Evolutionary conservation across 2,797 vertebrate species (phyloP), one percentile per base, ranked within the genome.

Genomic region (Lacerta agilis): DNA sequence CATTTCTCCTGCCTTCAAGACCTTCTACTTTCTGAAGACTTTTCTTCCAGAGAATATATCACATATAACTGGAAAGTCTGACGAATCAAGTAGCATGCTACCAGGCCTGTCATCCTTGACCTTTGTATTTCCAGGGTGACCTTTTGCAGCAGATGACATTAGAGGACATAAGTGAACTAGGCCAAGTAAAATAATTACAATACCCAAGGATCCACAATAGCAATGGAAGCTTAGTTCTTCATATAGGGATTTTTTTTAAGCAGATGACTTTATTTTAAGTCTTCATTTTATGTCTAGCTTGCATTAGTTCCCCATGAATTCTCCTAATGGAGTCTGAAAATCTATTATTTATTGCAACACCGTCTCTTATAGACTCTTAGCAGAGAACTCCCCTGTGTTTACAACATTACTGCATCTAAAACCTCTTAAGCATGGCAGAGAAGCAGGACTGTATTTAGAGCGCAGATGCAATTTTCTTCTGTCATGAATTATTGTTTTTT

Each of bases 271-370:
- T 79, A 86, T 86, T 79, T 79, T 79, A 93, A 91, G 77, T 84
- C 64, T 88, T 88, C 45, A 90, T 90, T 86, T 86, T 86, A 83
- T 88, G 79, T 90, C 82, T 90, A 90, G 82, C 84, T 90, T 88
- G 90, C 89, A 91, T 87, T 86, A 92, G 86, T 90, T 94, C 86
- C 95, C 92, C 92, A 92, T 92, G 93, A 95, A 95, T 95, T 94
- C 83, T 94, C 87, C 95, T 96, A 96, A 96, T 96, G 94, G 88
- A 55, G 93, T 93, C 91, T 92, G 90, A 90, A 95, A 96, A 96
- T 96, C 91, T 95, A 96, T 96, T 97, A 96, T 96, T 97, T 95
- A 96, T 96, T 89, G 85, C 89, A 93, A 93, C 64, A 88, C 85
- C 88, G 86, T 96, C 91, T 94, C 90, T 90, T 58, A 95, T 79